Percentiles rank a stretch among this genome's conserved stretches.
phyloP scores from a whole-genome alignment of 2,797 vertebrate species.

The Sebastes steindachneri region DNA sequence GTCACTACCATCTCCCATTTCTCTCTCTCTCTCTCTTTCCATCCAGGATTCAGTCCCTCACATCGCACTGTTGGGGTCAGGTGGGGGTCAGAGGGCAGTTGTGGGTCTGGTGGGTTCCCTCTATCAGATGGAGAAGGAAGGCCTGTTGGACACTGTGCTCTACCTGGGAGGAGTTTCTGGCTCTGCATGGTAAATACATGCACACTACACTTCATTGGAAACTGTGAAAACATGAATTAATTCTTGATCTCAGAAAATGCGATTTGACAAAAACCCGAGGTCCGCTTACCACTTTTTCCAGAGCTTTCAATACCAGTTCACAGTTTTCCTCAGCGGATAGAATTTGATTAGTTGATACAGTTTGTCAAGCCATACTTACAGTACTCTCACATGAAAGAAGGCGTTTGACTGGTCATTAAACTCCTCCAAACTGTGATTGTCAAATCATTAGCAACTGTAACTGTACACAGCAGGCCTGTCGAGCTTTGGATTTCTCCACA shows the following conservation, averaged over 20 bases:
- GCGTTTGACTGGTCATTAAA: too few relatives aligned
- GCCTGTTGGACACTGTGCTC: constrained; percentile 62
- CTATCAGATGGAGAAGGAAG: constrained; percentile 63
- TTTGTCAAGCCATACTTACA: too few relatives aligned
- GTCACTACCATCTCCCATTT: background rate
- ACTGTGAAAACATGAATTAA: background rate
- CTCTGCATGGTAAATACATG: constrained; percentile 62
- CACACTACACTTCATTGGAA: background rate
- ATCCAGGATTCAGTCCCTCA: constrained; percentile 62
- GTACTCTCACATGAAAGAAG: too few relatives aligned
- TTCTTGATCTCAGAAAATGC: background rate
- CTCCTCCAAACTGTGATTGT: too few relatives aligned
- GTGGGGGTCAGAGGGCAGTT: constrained; percentile 71
- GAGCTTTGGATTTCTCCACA: too few relatives aligned
- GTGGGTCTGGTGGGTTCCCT: constrained; percentile 65
- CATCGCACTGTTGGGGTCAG: constrained; percentile 64
- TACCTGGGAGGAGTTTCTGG: constrained; percentile 74
- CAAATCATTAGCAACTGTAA: too few relatives aligned
- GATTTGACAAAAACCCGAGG: too few relatives aligned
- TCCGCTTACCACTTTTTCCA: too few relatives aligned
- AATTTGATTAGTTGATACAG: too few relatives aligned
- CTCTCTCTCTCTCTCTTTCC: background rate
- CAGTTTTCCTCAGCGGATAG: too few relatives aligned
- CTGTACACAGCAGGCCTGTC: too few relatives aligned
- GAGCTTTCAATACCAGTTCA: too few relatives aligned